A percentile compares a stretch with the other conserved stretches of the same genome.
These are phyloP conservation scores for Okamejei kenojei DNA, from an alignment of 2,797 vertebrate species.

Conservation along the genomic window DNA sequence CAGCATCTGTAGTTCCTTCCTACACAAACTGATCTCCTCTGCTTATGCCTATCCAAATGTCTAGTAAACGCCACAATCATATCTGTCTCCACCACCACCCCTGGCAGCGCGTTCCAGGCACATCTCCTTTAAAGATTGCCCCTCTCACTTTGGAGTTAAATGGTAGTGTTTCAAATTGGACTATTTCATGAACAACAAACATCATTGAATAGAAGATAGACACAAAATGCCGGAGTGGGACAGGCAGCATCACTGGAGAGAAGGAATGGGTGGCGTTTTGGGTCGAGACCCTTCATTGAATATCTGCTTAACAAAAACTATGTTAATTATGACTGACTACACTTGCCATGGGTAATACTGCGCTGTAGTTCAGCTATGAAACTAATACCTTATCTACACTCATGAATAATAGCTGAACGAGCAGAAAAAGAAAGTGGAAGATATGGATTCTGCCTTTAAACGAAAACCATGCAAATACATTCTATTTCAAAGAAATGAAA, in stretches of 20 bases:
- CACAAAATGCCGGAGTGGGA: no score
- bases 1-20: no score
- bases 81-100: no score
- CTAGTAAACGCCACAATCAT: no score
- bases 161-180: background rate
- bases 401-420: background rate
- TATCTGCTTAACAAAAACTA: background rate
- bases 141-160: no score
- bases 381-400: background rate
- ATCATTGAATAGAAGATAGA: no score
- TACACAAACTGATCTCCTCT: no score
- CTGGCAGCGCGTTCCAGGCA: no score
- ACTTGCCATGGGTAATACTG: background rate
- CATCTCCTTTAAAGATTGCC: no score
- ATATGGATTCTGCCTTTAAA: background rate
- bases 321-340: background rate
- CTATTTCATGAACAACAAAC: background rate
- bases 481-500: background rate
- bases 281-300: background rate
- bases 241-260: no score
- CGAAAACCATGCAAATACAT: slow-evolving; percentile 10
- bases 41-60: no score
- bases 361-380: background rate
- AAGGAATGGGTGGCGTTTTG: no score
- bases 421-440: background rate